Percentiles rank a stretch among this genome's conserved stretches.
Conservation (phyloP, 2,113 vertebrate species). For the Felis chaus region DNA sequence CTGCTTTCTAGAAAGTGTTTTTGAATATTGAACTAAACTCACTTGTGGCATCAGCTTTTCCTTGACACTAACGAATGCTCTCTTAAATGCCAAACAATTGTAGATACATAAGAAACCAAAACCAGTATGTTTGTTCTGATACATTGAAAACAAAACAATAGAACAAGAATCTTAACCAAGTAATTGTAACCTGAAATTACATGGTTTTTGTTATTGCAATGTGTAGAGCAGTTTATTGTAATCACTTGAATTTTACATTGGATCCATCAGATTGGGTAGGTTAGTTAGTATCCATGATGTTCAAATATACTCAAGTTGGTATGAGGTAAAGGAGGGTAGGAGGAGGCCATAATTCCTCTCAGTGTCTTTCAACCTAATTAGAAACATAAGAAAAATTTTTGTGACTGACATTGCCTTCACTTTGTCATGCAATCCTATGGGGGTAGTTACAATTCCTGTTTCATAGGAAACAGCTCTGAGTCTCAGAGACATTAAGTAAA, state of each 20-base stretch:
- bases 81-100: background rate
- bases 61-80: background rate
- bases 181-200: background rate
- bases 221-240: background rate
- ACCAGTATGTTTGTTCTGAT: background rate
- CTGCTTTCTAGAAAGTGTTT: conserved; percentile 8
- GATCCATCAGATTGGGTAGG: background rate
- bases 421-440: background rate
- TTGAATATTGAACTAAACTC: conserved; percentile 16
- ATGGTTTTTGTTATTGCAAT: background rate
- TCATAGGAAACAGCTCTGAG: background rate
- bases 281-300: background rate
- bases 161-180: background rate
- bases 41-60: background rate
- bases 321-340: background rate
- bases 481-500: background rate
- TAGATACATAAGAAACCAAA: background rate
- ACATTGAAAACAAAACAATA: background rate
- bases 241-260: background rate
- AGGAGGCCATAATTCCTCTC: background rate
- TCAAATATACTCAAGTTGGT: background rate
- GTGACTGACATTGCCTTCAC: background rate
- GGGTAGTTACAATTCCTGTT: background rate
- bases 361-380: background rate
- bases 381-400: background rate